Conservation (phyloP, 2,113 vertebrate species). For the Thunnus thynnus region DNA sequence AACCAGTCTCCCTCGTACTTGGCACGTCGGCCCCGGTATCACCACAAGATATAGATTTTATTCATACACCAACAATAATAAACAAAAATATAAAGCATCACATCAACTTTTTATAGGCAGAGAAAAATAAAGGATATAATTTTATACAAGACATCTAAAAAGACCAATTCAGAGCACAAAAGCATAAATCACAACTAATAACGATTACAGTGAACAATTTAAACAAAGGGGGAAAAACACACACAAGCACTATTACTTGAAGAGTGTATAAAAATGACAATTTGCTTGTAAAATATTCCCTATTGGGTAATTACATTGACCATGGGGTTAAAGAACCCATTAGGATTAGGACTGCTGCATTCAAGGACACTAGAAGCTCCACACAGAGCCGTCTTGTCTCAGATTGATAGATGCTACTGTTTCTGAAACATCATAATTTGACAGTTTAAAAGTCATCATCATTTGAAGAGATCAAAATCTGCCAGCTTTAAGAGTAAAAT, state of each 20-base stretch:
- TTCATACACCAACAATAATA: constrained; percentile 78
- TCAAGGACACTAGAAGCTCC: constrained; percentile 62
- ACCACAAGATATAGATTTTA: constrained; percentile 76
- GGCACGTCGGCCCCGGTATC: neutral
- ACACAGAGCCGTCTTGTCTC: constrained; percentile 62
- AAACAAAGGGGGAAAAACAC: constrained; percentile 38
- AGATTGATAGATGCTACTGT: constrained; percentile 81
- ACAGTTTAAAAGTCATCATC: constrained; percentile 32
- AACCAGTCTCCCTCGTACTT: neutral
- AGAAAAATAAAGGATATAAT: constrained; percentile 69
- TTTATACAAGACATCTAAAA: constrained; percentile 76
- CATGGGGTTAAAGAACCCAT: constrained; percentile 46
- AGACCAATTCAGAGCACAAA: constrained; percentile 56
- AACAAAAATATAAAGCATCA: constrained; percentile 76
- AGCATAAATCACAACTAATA: constrained; percentile 70
- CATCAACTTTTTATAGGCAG: constrained; percentile 73
- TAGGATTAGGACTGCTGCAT: constrained; percentile 43
- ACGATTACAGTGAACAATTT: constrained; percentile 58
- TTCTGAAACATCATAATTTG: constrained; percentile 64
- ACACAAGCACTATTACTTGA: constrained; percentile 65
- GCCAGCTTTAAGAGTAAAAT: constrained; percentile 23
- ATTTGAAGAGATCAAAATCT: constrained; percentile 38
- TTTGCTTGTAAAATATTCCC: constrained; percentile 67
- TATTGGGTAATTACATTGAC: constrained; percentile 57
- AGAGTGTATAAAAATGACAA: constrained; percentile 75